A percentile compares a stretch with the other conserved stretches of the same genome.
These are phyloP conservation scores for Drosophila azteca DNA, from an alignment of 1,140 invertebrate genomes.

Conservation along the genomic window DNA sequence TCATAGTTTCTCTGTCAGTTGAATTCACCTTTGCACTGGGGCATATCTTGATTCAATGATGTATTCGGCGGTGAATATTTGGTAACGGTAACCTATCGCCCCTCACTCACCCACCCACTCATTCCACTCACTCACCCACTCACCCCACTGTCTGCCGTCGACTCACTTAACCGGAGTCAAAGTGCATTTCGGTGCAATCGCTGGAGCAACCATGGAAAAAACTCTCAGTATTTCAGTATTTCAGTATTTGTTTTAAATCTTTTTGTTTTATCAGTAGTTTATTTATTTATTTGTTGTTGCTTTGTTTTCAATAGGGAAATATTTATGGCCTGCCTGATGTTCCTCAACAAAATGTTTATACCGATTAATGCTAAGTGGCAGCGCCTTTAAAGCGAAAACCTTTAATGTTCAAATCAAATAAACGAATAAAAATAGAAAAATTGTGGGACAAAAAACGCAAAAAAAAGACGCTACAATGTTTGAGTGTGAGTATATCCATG, in stretches of 20 bases:
- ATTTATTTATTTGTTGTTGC: slow-evolving; percentile 1
- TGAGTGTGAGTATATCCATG: slow-evolving; percentile 13
- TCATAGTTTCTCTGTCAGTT: no score
- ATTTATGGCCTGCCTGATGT: no score
- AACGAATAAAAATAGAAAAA: slow-evolving; percentile 3
- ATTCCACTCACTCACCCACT: no score
- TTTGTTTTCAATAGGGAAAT: no score
- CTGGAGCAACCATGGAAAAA: neutral
- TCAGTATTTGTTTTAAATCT: neutral
- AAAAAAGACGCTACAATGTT: slow-evolving; percentile 28
- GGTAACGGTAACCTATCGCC: no score
- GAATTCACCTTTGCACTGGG: no score
- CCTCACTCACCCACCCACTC: no score
- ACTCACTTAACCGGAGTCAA: slow-evolving; percentile 1
- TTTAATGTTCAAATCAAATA: slow-evolving; percentile 13
- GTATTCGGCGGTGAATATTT: no score
- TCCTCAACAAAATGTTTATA: neutral
- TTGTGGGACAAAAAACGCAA: neutral
- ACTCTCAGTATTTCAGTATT: neutral
- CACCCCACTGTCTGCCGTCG: no score
- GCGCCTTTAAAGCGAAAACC: slow-evolving; percentile 1
- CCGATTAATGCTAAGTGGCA: neutral
- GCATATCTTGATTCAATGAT: no score
- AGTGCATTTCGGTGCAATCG: slow-evolving; percentile 1
- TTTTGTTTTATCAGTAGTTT: neutral